These are phyloP conservation scores for Conus ventricosus DNA, from an alignment of 1,140 invertebrate species.

Conservation along the genomic window DNA sequence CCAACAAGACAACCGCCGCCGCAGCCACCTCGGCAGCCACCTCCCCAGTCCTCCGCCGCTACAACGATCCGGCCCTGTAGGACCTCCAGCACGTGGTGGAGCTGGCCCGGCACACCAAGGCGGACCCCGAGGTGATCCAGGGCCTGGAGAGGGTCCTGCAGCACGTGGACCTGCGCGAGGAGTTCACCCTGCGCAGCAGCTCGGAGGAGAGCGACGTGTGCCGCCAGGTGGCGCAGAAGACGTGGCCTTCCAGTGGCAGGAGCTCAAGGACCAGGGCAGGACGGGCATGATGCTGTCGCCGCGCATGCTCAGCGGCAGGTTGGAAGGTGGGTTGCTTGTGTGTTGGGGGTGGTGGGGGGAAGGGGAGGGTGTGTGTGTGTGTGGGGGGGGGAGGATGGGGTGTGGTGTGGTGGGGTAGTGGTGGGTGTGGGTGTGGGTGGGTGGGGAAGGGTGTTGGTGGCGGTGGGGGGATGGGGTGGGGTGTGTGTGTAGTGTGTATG, in stretches of 20 bases:
- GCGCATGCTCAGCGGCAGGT: not conserved
- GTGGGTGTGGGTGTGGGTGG: no score
- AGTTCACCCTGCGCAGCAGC: not conserved
- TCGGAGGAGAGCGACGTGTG: not conserved
- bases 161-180: constrained; percentile 8
- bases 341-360: no score
- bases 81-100: not conserved
- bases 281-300: not conserved
- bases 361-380: no score
- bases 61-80: not conserved
- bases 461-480: no score
- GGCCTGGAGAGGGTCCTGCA: not conserved
- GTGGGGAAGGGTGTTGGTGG: no score
- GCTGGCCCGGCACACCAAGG: not conserved
- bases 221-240: not conserved
- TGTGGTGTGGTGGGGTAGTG: no score
- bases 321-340: not conserved
- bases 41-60: not conserved
- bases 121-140: not conserved
- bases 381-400: no score
- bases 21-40: not conserved
- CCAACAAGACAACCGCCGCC: no score
- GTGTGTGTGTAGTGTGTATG: no score
- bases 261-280: constrained; percentile 4
- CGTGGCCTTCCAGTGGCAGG: not conserved